These are phyloP conservation scores for Crossoptilon crossoptilon DNA, from an alignment of 2,797 vertebrate species.

Conservation along the genomic window DNA sequence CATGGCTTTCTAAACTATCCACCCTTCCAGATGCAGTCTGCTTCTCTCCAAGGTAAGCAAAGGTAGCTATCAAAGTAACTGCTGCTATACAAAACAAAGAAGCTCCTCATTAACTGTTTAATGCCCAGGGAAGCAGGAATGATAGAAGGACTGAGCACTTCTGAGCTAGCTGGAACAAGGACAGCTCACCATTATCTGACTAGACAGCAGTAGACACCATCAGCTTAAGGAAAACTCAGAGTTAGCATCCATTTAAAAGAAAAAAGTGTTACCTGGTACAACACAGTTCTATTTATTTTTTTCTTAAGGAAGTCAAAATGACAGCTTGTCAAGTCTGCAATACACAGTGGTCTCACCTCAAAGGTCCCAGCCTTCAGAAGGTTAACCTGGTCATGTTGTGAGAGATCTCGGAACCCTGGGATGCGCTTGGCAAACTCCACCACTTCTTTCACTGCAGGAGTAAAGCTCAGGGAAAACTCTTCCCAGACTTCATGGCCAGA, in stretches of 20 bases:
- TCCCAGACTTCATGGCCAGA: conserved; percentile 97
- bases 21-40: not conserved
- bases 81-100: not conserved
- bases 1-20: not conserved
- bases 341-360: conserved; percentile 84
- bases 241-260: not conserved
- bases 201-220: not conserved
- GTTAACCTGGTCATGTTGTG: conserved; percentile 95
- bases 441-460: conserved; percentile 96
- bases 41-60: not conserved
- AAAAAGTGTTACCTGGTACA: not conserved
- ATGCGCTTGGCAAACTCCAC: conserved; percentile 98
- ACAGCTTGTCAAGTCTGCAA: not conserved
- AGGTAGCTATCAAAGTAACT: not conserved
- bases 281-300: not conserved
- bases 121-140: not conserved
- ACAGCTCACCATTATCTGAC: not conserved
- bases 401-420: conserved; percentile 93
- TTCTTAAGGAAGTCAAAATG: not conserved
- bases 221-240: not conserved
- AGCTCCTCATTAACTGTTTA: not conserved
- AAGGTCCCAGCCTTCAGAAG: conserved; percentile 98
- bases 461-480: conserved; percentile 98
- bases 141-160: not conserved
- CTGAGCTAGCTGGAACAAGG: not conserved